These are phyloP conservation scores for Eupithecia abbreviata DNA, from an alignment of 2,888 invertebrate genomes.

Conservation along the genomic window DNA sequence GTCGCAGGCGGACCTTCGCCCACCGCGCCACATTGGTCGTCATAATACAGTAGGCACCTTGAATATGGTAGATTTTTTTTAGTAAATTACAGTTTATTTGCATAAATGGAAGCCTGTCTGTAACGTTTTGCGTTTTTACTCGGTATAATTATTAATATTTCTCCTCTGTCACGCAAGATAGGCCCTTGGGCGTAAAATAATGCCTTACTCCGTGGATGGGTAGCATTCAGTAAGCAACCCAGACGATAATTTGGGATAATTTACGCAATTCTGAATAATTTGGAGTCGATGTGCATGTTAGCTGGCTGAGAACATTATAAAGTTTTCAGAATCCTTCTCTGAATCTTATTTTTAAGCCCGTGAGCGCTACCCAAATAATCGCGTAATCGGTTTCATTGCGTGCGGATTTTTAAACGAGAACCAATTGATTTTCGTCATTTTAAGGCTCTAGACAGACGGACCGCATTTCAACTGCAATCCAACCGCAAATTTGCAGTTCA, in stretches of 20 bases:
- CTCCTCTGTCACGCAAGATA: slow-evolving; percentile 73
- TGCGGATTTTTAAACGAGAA: slow-evolving; percentile 29
- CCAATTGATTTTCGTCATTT: slow-evolving; percentile 23
- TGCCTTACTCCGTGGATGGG: slow-evolving; percentile 65
- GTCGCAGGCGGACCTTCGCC: no score
- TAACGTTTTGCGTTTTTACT: slow-evolving; percentile 60
- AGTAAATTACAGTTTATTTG: slow-evolving; percentile 55
- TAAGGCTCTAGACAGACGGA: background rate
- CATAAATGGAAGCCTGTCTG: slow-evolving; percentile 56
- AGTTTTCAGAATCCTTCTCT: slow-evolving; percentile 60
- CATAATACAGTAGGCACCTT: slow-evolving; percentile 1
- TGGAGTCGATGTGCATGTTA: slow-evolving; percentile 74
- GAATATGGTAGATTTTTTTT: slow-evolving; percentile 43
- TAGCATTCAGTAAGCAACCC: slow-evolving; percentile 65
- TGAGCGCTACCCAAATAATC: slow-evolving; percentile 53
- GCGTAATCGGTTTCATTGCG: slow-evolving; percentile 36
- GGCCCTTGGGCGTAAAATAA: slow-evolving; percentile 60
- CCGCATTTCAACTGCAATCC: no score
- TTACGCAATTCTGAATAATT: slow-evolving; percentile 79
- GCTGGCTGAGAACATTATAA: slow-evolving; percentile 59
- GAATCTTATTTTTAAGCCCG: slow-evolving; percentile 50
- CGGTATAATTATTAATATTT: slow-evolving; percentile 75
- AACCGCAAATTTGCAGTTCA: no score
- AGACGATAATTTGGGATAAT: slow-evolving; percentile 80
- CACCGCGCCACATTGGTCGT: no score